These are phyloP conservation scores for Elaphurus davidianus DNA, from an alignment of 2,113 vertebrate species.

Conservation along the genomic window DNA sequence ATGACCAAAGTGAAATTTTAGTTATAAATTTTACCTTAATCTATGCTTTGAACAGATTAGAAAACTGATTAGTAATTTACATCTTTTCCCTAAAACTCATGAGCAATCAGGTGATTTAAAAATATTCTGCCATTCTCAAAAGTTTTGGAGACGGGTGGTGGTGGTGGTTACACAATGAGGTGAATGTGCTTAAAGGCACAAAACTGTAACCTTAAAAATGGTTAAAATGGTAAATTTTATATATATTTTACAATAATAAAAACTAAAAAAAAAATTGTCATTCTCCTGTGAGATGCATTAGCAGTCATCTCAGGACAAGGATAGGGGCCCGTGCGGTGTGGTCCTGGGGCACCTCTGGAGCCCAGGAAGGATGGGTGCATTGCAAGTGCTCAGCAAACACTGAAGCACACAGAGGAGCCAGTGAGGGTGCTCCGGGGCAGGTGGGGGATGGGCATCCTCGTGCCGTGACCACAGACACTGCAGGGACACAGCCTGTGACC, in stretches of 20 bases:
- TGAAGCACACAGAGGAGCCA: neutral
- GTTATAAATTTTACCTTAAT: neutral
- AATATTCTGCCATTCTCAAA: neutral
- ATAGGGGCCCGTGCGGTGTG: neutral
- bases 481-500: neutral
- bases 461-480: neutral
- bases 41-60: neutral
- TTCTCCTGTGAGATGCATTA: neutral
- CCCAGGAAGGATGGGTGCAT: neutral
- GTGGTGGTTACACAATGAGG: rapidly evolving
- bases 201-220: rapidly evolving
- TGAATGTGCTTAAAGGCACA: too few species aligned
- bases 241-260: too few species aligned
- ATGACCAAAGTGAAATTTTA: neutral
- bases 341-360: neutral
- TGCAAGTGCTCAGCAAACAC: neutral
- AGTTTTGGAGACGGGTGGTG: neutral
- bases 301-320: neutral
- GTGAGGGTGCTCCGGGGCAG: neutral
- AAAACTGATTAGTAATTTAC: neutral
- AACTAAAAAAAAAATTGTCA: neutral
- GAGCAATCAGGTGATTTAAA: neutral
- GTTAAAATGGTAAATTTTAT: neutral
- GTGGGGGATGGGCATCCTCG: neutral
- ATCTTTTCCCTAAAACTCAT: neutral